Evolutionary conservation across 1,140 invertebrate genomes (phyloP), one percentile per base, ranked within the genome.

Genomic region (Odontomachus brunneus): DNA sequence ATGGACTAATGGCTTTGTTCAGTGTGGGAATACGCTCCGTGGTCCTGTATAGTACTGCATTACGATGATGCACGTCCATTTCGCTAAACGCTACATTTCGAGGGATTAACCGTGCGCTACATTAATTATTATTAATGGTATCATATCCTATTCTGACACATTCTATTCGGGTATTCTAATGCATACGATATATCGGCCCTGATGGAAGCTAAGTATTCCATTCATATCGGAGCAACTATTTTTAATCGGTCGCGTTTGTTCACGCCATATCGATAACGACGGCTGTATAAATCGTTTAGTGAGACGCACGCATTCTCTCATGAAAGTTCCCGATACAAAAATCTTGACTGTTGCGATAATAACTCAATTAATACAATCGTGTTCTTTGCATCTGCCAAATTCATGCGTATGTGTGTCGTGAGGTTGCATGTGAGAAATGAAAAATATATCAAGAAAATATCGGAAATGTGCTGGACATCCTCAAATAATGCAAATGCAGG

Each of bases 111-210:
- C 65, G 75, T 80, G 53, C 75, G 75, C 75, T 80, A 80, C 65
- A 80, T 80, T 80, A 80, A 80, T 80, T 80, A 80, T 71, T 80
- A 80, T 80, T 80, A 80, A 80, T 80, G 75, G 75, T 71, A 80
- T 80, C 75, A 80, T 80, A 80, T 80, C 75, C 75, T 80, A 80
- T 80, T 80, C 65, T 80, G 75, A 80, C 75, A 80, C 75, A 80
- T 80, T 80, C 75, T 80, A 80, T 80, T 80, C 65, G 75, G 75
- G 14, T 71, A 80, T 80, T 80, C 75, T 80, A 80, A 71, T 80
- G 75, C 75, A 59, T 48, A 80, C 75, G 22, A 71, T 71, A 80
- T 71, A 71, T 71, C 51, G 33, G 57, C 69, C 17, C 29, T 44
- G 38, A 44, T 44, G 38, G 9, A 44, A 44, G 38, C 65, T 69